Conservation (phyloP, 2,113 vertebrate genomes). For the Lynx canadensis region DNA sequence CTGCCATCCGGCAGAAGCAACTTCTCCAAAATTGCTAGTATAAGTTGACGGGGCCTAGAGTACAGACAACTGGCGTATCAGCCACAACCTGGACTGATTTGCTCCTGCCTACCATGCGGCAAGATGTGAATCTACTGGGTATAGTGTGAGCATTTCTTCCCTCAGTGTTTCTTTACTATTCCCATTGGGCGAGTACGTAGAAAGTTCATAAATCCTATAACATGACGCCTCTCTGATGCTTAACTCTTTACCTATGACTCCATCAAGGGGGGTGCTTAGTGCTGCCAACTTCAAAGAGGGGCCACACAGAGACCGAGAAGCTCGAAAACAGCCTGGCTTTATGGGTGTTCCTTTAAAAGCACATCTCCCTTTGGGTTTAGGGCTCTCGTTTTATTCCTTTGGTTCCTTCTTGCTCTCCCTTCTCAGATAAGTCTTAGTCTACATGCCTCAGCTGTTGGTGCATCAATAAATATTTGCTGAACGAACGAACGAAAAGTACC, state of each 20-base stretch:
- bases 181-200: not conserved
- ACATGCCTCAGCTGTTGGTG: conserved; percentile 1
- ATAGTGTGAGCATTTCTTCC: not conserved
- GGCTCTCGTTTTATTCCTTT: conserved; percentile 36
- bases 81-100: not conserved
- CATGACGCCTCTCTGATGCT: not conserved
- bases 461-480: conserved; percentile 1
- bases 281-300: not conserved
- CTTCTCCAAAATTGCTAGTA: conserved; percentile 46
- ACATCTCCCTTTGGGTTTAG: not conserved
- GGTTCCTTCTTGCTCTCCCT: conserved; percentile 19
- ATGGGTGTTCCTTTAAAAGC: conserved; percentile 4
- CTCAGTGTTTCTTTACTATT: not conserved
- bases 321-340: not conserved
- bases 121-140: not conserved
- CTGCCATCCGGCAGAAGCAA: conserved; percentile 57
- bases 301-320: not conserved
- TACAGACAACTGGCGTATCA: not conserved
- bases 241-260: conserved; percentile 39
- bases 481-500: not conserved
- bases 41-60: conserved; percentile 27
- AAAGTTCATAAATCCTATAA: not conserved
- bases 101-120: not conserved
- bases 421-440: not conserved
- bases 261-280: not conserved